phyloP scores from a whole-genome alignment of 2,797 vertebrate species.

The Poecilia wingei region DNA sequence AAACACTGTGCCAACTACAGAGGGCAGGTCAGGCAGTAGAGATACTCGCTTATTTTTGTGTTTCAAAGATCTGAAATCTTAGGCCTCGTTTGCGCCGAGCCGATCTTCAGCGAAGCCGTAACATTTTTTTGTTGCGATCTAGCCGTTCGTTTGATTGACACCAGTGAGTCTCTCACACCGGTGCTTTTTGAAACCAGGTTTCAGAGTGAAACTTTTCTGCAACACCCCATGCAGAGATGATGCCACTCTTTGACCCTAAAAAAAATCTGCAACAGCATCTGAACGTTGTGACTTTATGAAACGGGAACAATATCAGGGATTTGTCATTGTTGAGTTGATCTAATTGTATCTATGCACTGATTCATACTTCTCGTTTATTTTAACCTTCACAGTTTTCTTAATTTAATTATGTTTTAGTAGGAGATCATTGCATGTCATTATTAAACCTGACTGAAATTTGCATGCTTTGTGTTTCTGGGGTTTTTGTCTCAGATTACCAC shows the following conservation, averaged over 20 bases:
- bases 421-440: background rate
- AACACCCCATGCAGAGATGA: too few relatives aligned
- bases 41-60: background rate
- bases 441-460: background rate
- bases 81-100: background rate
- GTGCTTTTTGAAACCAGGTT: too few relatives aligned
- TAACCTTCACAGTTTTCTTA: background rate
- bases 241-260: too few relatives aligned
- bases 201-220: too few relatives aligned
- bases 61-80: background rate
- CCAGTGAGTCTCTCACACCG: too few relatives aligned
- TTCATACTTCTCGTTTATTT: background rate
- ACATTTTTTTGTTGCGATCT: too few relatives aligned
- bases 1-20: conserved; percentile 89
- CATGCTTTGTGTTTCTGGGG: background rate
- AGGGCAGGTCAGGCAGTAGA: conserved; percentile 84
- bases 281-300: too few relatives aligned
- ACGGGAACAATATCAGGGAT: too few relatives aligned
- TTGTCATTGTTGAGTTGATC: too few relatives aligned
- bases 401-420: background rate
- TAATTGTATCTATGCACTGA: background rate
- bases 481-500: conserved; percentile 77
- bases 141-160: too few relatives aligned
- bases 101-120: too few relatives aligned
- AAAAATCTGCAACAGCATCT: too few relatives aligned